A percentile compares a stretch with the other conserved stretches of the same genome.
Conservation (phyloP, 2,797 vertebrate genomes). For the Synaphobranchus kaupii region DNA sequence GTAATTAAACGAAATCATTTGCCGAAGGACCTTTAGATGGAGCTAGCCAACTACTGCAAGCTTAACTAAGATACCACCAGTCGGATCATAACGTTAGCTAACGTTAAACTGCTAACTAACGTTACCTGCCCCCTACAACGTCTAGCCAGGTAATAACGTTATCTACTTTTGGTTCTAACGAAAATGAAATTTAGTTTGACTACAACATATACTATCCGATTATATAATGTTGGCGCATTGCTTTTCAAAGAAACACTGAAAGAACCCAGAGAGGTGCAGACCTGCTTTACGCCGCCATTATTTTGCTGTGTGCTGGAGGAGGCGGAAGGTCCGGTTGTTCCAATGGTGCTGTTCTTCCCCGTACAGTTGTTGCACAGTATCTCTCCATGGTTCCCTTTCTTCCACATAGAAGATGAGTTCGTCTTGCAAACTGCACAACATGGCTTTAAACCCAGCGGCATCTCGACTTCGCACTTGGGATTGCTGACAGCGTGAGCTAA, state of each 20-base stretch:
- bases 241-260: not conserved
- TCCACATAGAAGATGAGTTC: slow-evolving; percentile 97
- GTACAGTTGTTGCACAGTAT: slow-evolving; percentile 94
- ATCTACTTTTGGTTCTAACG: too few relatives aligned
- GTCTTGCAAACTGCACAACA: slow-evolving; percentile 91
- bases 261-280: slow-evolving; percentile 42
- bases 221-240: too few relatives aligned
- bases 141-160: too few relatives aligned
- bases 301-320: slow-evolving; percentile 76
- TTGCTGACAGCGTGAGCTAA: not conserved
- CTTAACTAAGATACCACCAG: not conserved
- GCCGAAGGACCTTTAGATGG: not conserved
- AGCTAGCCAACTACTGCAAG: not conserved
- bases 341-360: slow-evolving; percentile 69
- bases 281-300: slow-evolving; percentile 85
- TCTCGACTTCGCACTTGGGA: slow-evolving; percentile 49
- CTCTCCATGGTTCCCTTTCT: slow-evolving; percentile 91
- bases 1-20: not conserved
- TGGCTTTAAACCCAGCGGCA: slow-evolving; percentile 94
- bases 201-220: too few relatives aligned
- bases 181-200: too few relatives aligned
- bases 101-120: too few relatives aligned
- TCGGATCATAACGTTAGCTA: too few relatives aligned
- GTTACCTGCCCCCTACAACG: too few relatives aligned
- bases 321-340: slow-evolving; percentile 68